A percentile compares a stretch with the other conserved stretches of the same genome.
These are phyloP conservation scores for Globodera rostochiensis DNA, from an alignment of 1,140 invertebrate genomes.

Conservation along the genomic window DNA sequence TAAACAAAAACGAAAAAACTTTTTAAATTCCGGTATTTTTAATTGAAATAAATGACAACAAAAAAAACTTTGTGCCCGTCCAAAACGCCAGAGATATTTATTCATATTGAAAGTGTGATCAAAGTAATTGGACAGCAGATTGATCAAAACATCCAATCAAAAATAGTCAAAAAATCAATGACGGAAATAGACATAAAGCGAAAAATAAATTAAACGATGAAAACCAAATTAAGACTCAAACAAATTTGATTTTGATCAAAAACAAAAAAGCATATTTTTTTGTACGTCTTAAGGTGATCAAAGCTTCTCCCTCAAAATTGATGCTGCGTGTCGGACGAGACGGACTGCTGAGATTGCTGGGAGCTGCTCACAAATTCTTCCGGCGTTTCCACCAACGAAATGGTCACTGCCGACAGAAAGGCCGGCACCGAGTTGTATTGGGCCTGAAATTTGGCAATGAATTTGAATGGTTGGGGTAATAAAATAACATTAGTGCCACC, in stretches of 20 bases:
- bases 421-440: conserved; percentile 36
- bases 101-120: neutral
- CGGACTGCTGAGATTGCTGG: conserved; percentile 13
- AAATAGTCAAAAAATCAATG: no score
- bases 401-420: conserved; percentile 37
- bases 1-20: neutral
- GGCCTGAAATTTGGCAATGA: neutral
- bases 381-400: conserved; percentile 31
- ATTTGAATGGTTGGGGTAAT: no score
- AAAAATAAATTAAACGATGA: neutral
- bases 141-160: no score
- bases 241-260: neutral
- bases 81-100: no score
- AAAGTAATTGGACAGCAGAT: neutral
- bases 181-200: no score
- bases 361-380: conserved; percentile 17
- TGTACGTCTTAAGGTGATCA: neutral
- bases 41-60: no score
- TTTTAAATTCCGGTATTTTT: no score
- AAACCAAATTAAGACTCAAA: neutral
- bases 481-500: no score
- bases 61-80: no score
- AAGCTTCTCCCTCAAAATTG: conserved; percentile 9
- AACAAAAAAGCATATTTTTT: neutral
- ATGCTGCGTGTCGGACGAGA: neutral